Evolutionary conservation across 2,113 vertebrate species (phyloP).

Genomic region (Atractosteus spatula): DNA sequence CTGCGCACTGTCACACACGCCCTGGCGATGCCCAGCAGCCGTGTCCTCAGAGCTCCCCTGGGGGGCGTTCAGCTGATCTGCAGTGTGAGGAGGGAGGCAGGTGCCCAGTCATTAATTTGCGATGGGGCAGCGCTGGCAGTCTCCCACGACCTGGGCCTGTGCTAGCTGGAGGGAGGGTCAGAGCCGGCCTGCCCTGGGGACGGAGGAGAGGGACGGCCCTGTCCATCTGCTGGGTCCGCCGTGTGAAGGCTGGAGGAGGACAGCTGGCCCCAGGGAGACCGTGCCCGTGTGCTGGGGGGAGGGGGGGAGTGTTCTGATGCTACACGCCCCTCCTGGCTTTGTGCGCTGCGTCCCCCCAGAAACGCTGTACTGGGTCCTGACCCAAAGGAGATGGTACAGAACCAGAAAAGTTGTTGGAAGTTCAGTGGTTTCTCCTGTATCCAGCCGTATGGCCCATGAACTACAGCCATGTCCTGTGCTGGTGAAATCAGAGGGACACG

Average conservation of each 20-base stretch:
- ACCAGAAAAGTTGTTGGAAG: too few species aligned
- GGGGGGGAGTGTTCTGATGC: too few species aligned
- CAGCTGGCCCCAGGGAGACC: conserved; percentile 48
- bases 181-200: conserved; percentile 43
- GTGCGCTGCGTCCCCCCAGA: too few species aligned
- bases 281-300: conserved; percentile 19
- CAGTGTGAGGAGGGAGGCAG: conserved; percentile 12
- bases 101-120: conserved; percentile 21
- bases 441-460: too few species aligned
- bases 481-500: too few species aligned
- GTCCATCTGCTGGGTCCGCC: conserved; percentile 46
- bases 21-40: too few species aligned
- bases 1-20: too few species aligned
- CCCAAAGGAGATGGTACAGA: too few species aligned
- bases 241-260: neutral
- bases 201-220: conserved; percentile 45
- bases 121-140: neutral
- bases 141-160: conserved; percentile 9
- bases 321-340: too few species aligned
- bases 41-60: too few species aligned
- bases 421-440: too few species aligned
- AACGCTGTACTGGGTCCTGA: neutral
- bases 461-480: too few species aligned
- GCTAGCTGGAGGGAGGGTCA: conserved; percentile 34
- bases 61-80: neutral